Conservation (phyloP, 2,888 invertebrate species). For the Allygus modestus region DNA sequence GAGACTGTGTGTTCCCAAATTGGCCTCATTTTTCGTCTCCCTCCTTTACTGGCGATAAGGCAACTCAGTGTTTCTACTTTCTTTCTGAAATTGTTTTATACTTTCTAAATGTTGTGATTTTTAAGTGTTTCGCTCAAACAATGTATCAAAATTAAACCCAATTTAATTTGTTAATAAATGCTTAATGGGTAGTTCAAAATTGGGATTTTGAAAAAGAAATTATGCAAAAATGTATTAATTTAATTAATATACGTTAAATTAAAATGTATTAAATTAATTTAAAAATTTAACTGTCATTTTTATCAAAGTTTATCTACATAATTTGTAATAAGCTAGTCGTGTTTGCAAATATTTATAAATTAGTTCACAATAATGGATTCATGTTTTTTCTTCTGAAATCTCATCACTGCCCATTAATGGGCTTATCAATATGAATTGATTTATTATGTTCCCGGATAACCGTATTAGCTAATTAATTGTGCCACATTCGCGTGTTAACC, state of each 20-base stretch:
- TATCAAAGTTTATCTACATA: too few species aligned
- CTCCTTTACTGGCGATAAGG: slow-evolving; percentile 20
- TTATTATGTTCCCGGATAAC: background rate
- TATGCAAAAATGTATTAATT: too few species aligned
- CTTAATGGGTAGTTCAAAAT: too few species aligned
- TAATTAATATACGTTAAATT: too few species aligned
- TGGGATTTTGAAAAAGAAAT: too few species aligned
- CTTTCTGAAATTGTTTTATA: slow-evolving; percentile 14
- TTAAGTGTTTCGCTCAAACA: background rate
- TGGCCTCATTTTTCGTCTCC: slow-evolving; percentile 33
- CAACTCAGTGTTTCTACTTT: background rate
- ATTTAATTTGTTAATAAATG: too few species aligned
- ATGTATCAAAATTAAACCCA: too few species aligned
- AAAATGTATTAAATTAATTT: too few species aligned
- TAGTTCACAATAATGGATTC: background rate
- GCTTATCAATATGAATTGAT: background rate
- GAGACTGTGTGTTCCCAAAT: slow-evolving; percentile 12
- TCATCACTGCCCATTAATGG: background rate
- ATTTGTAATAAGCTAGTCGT: too few species aligned
- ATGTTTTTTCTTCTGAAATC: background rate
- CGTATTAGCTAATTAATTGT: background rate
- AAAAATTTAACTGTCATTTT: too few species aligned
- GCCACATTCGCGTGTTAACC: too few species aligned
- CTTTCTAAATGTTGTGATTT: background rate
- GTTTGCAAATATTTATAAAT: background rate